Base-by-base conservation (phyloP, 1,140 invertebrate species). In the Trachelipus rathkii region DNA sequence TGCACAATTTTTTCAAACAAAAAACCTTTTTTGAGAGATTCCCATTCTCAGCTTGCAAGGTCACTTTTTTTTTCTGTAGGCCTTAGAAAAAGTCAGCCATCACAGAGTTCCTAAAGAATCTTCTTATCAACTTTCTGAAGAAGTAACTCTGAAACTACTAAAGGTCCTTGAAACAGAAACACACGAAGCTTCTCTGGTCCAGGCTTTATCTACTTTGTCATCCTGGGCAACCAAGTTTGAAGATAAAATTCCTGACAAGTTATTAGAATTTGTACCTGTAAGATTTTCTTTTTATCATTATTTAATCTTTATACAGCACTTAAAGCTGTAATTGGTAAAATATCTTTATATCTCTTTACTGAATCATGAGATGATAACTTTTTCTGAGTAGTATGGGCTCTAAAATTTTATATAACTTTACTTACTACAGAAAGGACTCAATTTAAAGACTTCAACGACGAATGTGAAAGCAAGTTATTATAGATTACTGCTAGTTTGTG, bases 101-200 rank as follows among this genome's bases (percentile, higher is more conserved):
- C 92, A 95, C 83, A 86, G 87, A 10, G 90, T 94, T 13, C 84
- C 86, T 19, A 89, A 88, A 3, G 87, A 86, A 8, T 87, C 89
- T 71, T 83, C 89, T 0, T 85, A 88, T 77, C 84, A 86, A 77
- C 85, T 96, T 73, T 89, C 90, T 71, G 85, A 88, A 71, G 87
- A 85, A 44, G 90, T 90, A 5, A 86, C 89, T 1, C 87, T 90
- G 50, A 87, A 91, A 76, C 92, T 95, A 83, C 87, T 92, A 15
- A 92, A 92, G 83, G 89, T 95, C 23, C 86, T 97, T 23, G 92
- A 95, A 83, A 89, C 88, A 45, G 96, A 98, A 88, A 92, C 93
- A 71, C 95, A 97, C 85, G 96, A 98, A 86, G 94, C 94, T 82
- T 95, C 94, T 2, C 84, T 97, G 33, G 89, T 93, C 77, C 89